Conservation (phyloP, 2,113 vertebrate species). For the Setophaga kirtlandii region DNA sequence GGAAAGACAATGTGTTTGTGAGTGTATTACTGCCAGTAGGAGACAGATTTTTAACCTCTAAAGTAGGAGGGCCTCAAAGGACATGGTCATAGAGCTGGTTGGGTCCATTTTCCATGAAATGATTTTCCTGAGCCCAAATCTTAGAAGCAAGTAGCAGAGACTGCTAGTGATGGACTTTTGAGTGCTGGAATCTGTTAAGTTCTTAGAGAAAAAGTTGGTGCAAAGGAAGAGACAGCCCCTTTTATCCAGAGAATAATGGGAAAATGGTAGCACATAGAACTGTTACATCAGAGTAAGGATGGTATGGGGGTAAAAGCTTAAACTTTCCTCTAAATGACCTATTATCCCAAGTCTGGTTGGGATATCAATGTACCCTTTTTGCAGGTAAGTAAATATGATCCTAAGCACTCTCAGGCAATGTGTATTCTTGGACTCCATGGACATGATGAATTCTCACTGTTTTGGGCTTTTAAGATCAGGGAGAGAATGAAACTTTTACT, state of each 20-base stretch:
- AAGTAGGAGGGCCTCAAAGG: background rate
- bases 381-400: background rate
- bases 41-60: background rate
- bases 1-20: background rate
- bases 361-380: background rate
- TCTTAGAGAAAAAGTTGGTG: no score
- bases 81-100: background rate
- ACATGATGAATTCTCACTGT: background rate
- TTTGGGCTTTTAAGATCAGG: background rate
- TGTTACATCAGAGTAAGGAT: no score
- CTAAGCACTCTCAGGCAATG: background rate
- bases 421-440: background rate
- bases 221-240: no score
- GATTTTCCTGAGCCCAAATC: background rate
- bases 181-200: no score
- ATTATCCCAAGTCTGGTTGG: background rate
- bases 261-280: no score
- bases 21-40: background rate
- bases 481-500: background rate
- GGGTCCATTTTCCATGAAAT: background rate
- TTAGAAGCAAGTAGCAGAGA: no score
- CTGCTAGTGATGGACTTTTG: no score
- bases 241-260: no score
- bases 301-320: no score
- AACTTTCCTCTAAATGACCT: no score